phyloP scores from a whole-genome alignment of 2,888 invertebrate species.

The Atethmia centrago region DNA sequence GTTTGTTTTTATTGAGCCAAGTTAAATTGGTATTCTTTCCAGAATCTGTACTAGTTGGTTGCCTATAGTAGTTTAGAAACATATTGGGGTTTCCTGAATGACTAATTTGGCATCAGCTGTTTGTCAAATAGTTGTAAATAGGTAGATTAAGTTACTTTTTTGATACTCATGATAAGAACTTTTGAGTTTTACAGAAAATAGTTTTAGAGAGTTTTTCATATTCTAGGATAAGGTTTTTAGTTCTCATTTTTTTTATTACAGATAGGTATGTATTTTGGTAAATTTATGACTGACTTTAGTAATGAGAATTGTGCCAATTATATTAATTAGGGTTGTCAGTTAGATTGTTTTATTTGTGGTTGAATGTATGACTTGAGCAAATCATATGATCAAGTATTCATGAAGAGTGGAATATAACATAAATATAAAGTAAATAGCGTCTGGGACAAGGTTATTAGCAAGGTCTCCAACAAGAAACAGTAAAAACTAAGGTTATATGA shows the following conservation, averaged over 20 bases:
- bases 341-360: slow-evolving; percentile 11
- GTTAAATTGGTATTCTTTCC: neutral
- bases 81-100: neutral
- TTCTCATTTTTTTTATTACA: neutral
- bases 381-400: slow-evolving; percentile 26
- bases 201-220: neutral
- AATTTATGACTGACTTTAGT: neutral
- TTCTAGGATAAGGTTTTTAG: no score
- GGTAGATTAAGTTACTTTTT: neutral
- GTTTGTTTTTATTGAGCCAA: neutral
- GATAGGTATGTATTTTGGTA: neutral
- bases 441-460: slow-evolving; percentile 58
- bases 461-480: slow-evolving; percentile 46
- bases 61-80: neutral
- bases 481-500: slow-evolving; percentile 67
- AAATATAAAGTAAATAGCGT: slow-evolving; percentile 43
- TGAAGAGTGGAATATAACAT: slow-evolving; percentile 28
- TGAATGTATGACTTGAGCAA: slow-evolving; percentile 27
- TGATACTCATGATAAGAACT: neutral
- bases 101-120: slow-evolving; percentile 2
- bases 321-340: neutral
- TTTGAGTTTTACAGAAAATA: neutral
- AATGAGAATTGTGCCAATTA: neutral
- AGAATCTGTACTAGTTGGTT: neutral
- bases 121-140: neutral